Evolutionary conservation across 1,140 invertebrate species (phyloP).

Genomic region (Aethina tumida): DNA sequence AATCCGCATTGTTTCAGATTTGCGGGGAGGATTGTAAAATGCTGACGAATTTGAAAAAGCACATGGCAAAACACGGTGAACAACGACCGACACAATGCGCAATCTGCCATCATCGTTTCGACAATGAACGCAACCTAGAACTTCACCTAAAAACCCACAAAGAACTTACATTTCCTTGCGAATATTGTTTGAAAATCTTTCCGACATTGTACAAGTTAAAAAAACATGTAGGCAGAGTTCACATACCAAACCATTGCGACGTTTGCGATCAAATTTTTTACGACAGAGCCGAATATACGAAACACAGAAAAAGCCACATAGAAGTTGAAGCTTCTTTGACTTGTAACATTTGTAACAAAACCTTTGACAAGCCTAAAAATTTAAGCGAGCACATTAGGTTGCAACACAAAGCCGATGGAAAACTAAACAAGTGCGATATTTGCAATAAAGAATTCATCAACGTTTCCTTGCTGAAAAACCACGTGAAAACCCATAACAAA

Average conservation of each 20-base stretch:
- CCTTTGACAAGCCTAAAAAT: constrained; percentile 24
- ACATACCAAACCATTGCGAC: constrained; percentile 24
- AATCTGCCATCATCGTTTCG: constrained; percentile 22
- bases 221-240: constrained; percentile 23
- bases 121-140: constrained; percentile 18
- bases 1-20: constrained; percentile 12
- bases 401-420: constrained; percentile 25
- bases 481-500: constrained; percentile 25
- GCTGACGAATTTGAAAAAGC: constrained; percentile 12
- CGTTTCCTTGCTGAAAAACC: constrained; percentile 21
- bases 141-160: constrained; percentile 20
- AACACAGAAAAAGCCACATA: constrained; percentile 18
- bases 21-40: constrained; percentile 18
- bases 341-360: constrained; percentile 23
- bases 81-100: constrained; percentile 18
- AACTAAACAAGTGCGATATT: constrained; percentile 21
- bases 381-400: constrained; percentile 25
- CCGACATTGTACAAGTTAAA: constrained; percentile 22
- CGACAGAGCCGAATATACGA: constrained; percentile 15
- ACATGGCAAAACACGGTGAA: constrained; percentile 16
- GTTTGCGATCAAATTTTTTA: constrained; percentile 20
- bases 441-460: constrained; percentile 27
- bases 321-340: constrained; percentile 13
- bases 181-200: constrained; percentile 26
- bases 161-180: constrained; percentile 26